Evolutionary conservation across 2,113 vertebrate species (phyloP).

Genomic region (Gorsachius goisagi): DNA sequence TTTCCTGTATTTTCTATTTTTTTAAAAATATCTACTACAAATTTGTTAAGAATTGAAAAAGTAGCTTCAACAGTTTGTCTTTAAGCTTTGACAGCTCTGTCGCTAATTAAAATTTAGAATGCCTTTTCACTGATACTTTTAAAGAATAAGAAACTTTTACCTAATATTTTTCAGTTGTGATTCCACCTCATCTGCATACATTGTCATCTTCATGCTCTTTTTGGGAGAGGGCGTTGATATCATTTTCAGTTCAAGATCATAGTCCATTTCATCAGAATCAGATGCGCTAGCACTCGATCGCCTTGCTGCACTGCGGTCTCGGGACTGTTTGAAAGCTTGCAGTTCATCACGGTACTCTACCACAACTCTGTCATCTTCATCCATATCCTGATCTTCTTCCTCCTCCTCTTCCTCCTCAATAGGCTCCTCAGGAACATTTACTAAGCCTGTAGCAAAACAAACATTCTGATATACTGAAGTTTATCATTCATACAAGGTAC

Average conservation of each 20-base stretch:
- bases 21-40: background rate
- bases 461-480: background rate
- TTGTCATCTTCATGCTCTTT: slow-evolving; percentile 99
- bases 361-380: slow-evolving; percentile 89
- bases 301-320: slow-evolving; percentile 44
- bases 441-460: slow-evolving; percentile 76
- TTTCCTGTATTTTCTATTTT: background rate
- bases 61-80: background rate
- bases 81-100: background rate
- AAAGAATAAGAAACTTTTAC: slow-evolving; percentile 62
- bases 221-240: slow-evolving; percentile 97
- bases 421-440: slow-evolving; percentile 91
- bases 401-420: slow-evolving; percentile 91
- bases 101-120: background rate
- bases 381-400: slow-evolving; percentile 91
- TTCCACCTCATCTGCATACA: slow-evolving; percentile 97
- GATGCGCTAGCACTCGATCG: slow-evolving; percentile 80
- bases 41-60: background rate
- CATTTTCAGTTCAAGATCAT: slow-evolving; percentile 98
- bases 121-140: background rate
- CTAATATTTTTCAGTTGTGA: slow-evolving; percentile 89
- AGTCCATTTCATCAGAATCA: slow-evolving; percentile 98
- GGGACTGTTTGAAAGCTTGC: slow-evolving; percentile 70
- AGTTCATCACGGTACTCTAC: slow-evolving; percentile 89
- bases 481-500: background rate